These are phyloP conservation scores for Lordiphosa stackelbergi DNA, from an alignment of 1,140 invertebrate species.

Conservation along the genomic window DNA sequence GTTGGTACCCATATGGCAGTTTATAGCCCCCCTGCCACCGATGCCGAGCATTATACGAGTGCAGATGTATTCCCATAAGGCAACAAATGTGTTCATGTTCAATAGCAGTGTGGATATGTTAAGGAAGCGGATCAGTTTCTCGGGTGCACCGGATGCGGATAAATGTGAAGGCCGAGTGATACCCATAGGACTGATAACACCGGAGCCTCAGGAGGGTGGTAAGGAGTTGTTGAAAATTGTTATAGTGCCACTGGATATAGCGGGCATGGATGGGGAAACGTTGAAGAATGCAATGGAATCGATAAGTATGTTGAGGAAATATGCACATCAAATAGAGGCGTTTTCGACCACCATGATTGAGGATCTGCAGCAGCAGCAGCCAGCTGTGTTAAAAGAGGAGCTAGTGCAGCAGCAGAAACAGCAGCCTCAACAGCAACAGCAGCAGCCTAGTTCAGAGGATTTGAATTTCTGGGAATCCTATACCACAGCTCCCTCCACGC, in stretches of 20 bases:
- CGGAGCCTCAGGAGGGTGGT: constrained; percentile 28
- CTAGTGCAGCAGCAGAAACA: not conserved
- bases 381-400: not conserved
- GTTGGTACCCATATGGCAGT: constrained; percentile 5
- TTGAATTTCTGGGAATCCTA: constrained; percentile 20
- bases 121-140: constrained; percentile 47
- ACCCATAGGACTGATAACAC: constrained; percentile 51
- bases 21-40: not conserved
- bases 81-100: constrained; percentile 24
- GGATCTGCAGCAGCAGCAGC: constrained; percentile 23
- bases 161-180: constrained; percentile 11
- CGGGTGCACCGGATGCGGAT: constrained; percentile 7
- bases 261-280: constrained; percentile 29
- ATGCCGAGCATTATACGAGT: constrained; percentile 15
- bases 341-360: constrained; percentile 58
- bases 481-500: not conserved
- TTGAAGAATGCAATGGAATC: constrained; percentile 45
- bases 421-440: not conserved
- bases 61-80: constrained; percentile 31
- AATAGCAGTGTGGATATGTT: constrained; percentile 34
- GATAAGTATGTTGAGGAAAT: constrained; percentile 43
- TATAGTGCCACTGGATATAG: constrained; percentile 59
- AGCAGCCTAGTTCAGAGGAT: not conserved
- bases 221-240: constrained; percentile 59
- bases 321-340: constrained; percentile 45